A percentile compares a stretch with the other conserved stretches of the same genome.
Evolutionary conservation across 2,797 vertebrate genomes (phyloP).

Genomic region (Myotis daubentonii): DNA sequence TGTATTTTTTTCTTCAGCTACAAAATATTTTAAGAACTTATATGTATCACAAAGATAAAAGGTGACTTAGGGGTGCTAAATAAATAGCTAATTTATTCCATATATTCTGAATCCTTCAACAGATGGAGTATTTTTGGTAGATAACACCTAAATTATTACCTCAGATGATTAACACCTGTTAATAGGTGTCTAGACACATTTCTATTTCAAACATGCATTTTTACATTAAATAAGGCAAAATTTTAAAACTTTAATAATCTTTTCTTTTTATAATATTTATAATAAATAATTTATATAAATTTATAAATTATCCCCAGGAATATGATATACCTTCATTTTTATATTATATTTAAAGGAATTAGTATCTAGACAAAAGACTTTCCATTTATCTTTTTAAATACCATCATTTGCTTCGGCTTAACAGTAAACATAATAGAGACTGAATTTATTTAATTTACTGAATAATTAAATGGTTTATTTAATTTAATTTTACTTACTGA

Average conservation of each 20-base stretch:
- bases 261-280: background rate
- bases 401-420: background rate
- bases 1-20: conserved; percentile 1
- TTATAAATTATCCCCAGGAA: background rate
- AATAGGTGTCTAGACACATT: conserved; percentile 37
- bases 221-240: background rate
- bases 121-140: conserved; percentile 48
- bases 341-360: background rate
- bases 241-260: background rate
- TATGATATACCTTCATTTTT: background rate
- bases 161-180: conserved; percentile 52
- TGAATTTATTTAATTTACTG: background rate
- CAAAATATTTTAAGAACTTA: conserved; percentile 59
- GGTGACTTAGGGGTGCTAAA: conserved; percentile 32
- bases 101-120: conserved; percentile 23
- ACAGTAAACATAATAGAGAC: background rate
- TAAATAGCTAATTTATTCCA: conserved; percentile 55
- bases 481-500: background rate
- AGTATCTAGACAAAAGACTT: background rate
- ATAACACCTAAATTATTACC: conserved; percentile 36
- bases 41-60: conserved; percentile 21
- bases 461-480: background rate
- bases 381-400: background rate
- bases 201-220: conserved; percentile 41
- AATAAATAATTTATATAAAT: background rate